A percentile compares a stretch with the other conserved stretches of the same genome.
Conservation (phyloP, 2,113 vertebrate species). For the Podarcis muralis region DNA sequence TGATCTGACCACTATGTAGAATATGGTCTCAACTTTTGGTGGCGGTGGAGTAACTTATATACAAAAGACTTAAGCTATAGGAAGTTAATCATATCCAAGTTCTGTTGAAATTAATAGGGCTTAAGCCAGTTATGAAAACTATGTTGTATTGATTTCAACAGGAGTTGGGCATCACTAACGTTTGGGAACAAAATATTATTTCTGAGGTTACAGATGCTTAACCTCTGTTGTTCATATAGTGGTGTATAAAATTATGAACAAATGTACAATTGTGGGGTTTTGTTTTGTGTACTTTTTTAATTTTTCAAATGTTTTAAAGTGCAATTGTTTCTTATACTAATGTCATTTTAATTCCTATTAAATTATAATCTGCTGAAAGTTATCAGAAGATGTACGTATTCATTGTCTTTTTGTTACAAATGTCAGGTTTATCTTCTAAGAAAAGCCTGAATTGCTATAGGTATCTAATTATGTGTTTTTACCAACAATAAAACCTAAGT, state of each 20-base stretch:
- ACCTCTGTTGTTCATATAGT: slow-evolving; percentile 74
- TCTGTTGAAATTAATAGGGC: neutral
- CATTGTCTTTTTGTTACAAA: slow-evolving; percentile 52
- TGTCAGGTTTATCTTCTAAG: slow-evolving; percentile 63
- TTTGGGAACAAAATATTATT: slow-evolving; percentile 48
- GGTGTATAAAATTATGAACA: slow-evolving; percentile 72
- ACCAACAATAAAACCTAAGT: slow-evolving; percentile 56
- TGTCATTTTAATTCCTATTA: slow-evolving; percentile 78
- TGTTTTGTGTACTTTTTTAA: slow-evolving; percentile 82
- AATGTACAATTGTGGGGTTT: slow-evolving; percentile 75
- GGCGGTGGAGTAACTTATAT: slow-evolving; percentile 51
- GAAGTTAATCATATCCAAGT: neutral
- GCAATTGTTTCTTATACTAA: slow-evolving; percentile 85
- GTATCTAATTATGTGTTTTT: slow-evolving; percentile 59
- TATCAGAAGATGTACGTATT: slow-evolving; percentile 55
- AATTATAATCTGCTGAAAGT: slow-evolving; percentile 75
- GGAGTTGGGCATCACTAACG: neutral
- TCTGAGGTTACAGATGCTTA: slow-evolving; percentile 73
- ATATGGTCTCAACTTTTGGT: slow-evolving; percentile 44
- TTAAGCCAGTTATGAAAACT: neutral
- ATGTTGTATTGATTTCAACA: slow-evolving; percentile 2
- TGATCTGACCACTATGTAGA: slow-evolving; percentile 69
- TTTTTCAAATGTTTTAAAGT: slow-evolving; percentile 82
- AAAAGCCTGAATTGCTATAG: slow-evolving; percentile 57
- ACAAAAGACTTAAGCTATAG: slow-evolving; percentile 2